Evolutionary conservation across 2,113 vertebrate species (phyloP), one percentile per base, ranked within the genome.

Genomic region (Arenaria interpres): DNA sequence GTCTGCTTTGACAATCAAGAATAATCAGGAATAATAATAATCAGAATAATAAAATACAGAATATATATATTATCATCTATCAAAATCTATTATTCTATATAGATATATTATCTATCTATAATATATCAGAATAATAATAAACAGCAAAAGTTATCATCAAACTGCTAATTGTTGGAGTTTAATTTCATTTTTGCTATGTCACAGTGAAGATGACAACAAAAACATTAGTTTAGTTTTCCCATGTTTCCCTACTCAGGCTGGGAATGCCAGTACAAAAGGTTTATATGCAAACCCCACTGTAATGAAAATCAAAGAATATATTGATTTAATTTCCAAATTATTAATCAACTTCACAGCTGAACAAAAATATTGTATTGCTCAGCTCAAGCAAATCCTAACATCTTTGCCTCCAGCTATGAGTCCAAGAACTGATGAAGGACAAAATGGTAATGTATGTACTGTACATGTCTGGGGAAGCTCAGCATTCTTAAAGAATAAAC

Each of bases 301-400:
- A 96, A 95, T 94, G 91, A 96, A 93, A 96, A 94, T 97, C 95
- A 96, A 94, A 94, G 93, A 88, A 89, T 54, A 68, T 97, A 98
- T 98, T 98, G 98, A 98, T 98, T 97, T 98, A 90, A 97, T 98
- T 98, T 98, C 97, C 97, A 97, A 98, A 98, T 98, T 98, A 97
- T 98, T 97, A 97, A 98, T 98, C 98, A 98, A 43, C 97, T 96
- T 97, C 97, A 97, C 97, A 96, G 97, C 96, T 97, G 96, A 97
- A 92, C 94, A 97, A 97, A 94, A 98, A 97, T 97, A 97, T 97
- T 91, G 97, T 96, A 94, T 97, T 97, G 97, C 97, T 98, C 96
- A 97, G 96, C 97, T 98, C 94, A 97, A 98, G 96, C 96, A 97
- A 97, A 94, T 98, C 97, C 41, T 74, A 97, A 97, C 89, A 97